Percentiles rank a stretch among this genome's conserved stretches.
Evolutionary conservation across 2,888 invertebrate genomes (phyloP).

Genomic region (Idaea biselata): DNA sequence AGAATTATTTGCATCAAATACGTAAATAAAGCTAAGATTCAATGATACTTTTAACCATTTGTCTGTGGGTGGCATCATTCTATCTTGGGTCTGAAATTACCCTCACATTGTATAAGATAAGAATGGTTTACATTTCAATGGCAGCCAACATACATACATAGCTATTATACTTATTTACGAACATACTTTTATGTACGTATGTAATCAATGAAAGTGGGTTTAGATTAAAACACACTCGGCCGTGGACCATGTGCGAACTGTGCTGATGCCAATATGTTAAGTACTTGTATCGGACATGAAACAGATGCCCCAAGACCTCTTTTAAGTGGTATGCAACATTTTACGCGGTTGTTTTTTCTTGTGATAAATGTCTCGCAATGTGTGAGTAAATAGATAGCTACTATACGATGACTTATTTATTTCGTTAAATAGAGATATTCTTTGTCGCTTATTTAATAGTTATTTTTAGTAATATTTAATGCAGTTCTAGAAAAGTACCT

Average conservation of each 20-base stretch:
- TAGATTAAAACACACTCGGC: conserved; percentile 58
- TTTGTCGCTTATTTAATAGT: no score
- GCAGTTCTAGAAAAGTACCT: no score
- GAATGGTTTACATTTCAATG: background rate
- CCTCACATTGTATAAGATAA: conserved; percentile 3
- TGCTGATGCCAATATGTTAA: conserved; percentile 42
- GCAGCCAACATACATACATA: background rate
- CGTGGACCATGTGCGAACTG: conserved; percentile 59
- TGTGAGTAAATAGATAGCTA: background rate
- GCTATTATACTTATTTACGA: background rate
- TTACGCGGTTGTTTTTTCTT: conserved; percentile 32
- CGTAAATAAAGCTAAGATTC: background rate
- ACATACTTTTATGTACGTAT: conserved; percentile 9
- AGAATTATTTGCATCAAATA: background rate
- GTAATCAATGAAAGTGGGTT: conserved; percentile 55
- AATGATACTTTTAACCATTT: background rate
- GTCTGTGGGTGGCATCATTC: background rate
- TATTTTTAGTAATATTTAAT: no score
- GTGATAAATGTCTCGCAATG: background rate
- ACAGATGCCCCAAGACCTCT: conserved; percentile 49
- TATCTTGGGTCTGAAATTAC: conserved; percentile 4
- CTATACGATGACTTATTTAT: no score
- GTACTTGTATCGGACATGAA: conserved; percentile 54
- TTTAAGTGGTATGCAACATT: conserved; percentile 41
- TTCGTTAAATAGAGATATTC: no score